Evolutionary conservation across 2,888 invertebrate species (phyloP), one percentile per base, ranked within the genome.

Genomic region (Drosophila colorata): DNA sequence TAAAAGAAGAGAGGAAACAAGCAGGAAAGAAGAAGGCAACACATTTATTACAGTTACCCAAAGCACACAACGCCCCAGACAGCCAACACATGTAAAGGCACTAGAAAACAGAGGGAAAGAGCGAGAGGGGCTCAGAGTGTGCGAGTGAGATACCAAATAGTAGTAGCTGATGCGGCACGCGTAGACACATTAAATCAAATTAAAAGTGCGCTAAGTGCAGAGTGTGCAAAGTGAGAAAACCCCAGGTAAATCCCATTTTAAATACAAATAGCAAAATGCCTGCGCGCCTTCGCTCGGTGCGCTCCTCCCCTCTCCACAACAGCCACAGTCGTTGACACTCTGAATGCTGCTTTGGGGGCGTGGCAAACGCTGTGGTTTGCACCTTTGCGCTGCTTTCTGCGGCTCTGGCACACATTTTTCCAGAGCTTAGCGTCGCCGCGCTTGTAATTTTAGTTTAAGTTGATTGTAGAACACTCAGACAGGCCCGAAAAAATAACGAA

Each of bases 171-270:
- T 47, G 68, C 59, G 72, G 69, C 80, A 78, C 87, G 84, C 84
- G 69, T 81, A 86, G 87, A 84, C 81, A 74, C 85, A 84, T 88
- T 88, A 89, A 89, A 88, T 88, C 89, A 88, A 88, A 88, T 88
- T 88, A 88, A 89, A 89, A 82, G 79, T 77, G 72, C 73, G 79
- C 79, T 74, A 83, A 84, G 72, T 75, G 74, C 72, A 53, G 77
- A 77, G 73, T 68, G 74, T 60, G 56, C 68, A 52, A 82, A 76
- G 82, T 80, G 80, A 75, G 79, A 85, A 86, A 83, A 83, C 79
- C 79, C 77, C 79, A 83, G 88, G 85, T 79, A 86, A 86, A 80
- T 86, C 86, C 79, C 71, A 80, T 88, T 86, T 86, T 83, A 88
- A 83, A 88, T 88, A 88, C 87, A 86, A 88, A 86, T 79, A 86